Evolutionary conservation across 2,888 invertebrate genomes (phyloP).

Genomic region (Andrena hattorfiana): DNA sequence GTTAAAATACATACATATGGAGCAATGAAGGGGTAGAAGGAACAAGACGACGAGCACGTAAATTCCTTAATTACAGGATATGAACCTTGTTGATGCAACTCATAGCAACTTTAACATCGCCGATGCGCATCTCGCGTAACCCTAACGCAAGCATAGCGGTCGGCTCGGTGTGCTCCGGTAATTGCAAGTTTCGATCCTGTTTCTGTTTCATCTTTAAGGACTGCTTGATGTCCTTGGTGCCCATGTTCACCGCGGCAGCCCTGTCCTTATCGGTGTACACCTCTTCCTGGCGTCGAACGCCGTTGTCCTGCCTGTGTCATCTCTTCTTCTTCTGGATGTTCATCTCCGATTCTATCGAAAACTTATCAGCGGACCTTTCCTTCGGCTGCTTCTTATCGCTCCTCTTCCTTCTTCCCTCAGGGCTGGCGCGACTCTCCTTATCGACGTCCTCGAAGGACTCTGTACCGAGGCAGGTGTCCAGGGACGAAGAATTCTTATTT

Average conservation of each 20-base stretch:
- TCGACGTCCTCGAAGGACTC: conserved; percentile 1
- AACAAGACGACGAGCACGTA: neutral
- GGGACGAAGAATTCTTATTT: conserved; percentile 13
- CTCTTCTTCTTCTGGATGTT: conserved; percentile 80
- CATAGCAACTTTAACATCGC: conserved; percentile 90
- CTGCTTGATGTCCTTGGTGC: conserved; percentile 94
- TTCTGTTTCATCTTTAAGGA: conserved; percentile 92
- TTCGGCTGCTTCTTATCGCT: conserved; percentile 43
- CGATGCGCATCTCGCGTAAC: conserved; percentile 91
- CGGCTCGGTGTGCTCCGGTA: conserved; percentile 93
- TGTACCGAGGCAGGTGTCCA: conserved; percentile 13
- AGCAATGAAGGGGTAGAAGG: neutral
- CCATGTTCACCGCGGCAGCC: conserved; percentile 95
- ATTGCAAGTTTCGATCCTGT: conserved; percentile 90
- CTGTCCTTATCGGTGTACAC: conserved; percentile 96
- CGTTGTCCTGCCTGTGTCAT: conserved; percentile 77
- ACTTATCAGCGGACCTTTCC: conserved; percentile 36
- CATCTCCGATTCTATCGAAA: conserved; percentile 75
- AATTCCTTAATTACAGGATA: neutral
- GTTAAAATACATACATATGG: neutral
- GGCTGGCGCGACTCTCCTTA: conserved; percentile 18
- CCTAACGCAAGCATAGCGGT: conserved; percentile 91
- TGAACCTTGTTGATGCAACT: conserved; percentile 92
- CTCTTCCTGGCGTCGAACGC: conserved; percentile 87
- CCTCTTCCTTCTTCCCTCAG: conserved; percentile 41